Percentiles rank a stretch among this genome's conserved stretches.
phyloP scores from a whole-genome alignment of 1,140 invertebrate genomes.

The Lepidostoma basale region DNA sequence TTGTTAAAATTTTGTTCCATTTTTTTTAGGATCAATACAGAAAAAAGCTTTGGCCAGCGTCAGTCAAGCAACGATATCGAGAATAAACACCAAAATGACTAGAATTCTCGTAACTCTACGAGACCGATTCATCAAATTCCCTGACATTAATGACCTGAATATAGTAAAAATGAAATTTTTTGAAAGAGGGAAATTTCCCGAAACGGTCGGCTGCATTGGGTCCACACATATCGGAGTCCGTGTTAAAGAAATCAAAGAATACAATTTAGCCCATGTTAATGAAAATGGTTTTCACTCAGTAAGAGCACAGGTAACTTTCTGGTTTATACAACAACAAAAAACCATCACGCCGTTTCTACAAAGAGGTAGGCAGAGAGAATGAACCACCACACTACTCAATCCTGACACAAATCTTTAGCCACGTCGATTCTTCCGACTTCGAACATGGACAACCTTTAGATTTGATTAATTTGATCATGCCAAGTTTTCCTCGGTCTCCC shows the following conservation, averaged over 20 bases:
- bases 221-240: slow-evolving; percentile 39
- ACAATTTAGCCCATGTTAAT: slow-evolving; percentile 38
- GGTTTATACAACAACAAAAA: too few relatives aligned
- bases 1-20: background rate
- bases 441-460: too few relatives aligned
- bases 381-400: too few relatives aligned
- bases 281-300: slow-evolving; percentile 44
- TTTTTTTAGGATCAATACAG: slow-evolving; percentile 37
- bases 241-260: slow-evolving; percentile 40
- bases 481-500: too few relatives aligned
- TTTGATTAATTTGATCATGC: too few relatives aligned
- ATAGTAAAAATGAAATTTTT: slow-evolving; percentile 36
- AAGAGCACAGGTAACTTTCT: slow-evolving; percentile 31
- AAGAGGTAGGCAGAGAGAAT: too few relatives aligned
- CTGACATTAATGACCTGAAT: slow-evolving; percentile 29
- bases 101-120: slow-evolving; percentile 35
- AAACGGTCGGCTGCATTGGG: slow-evolving; percentile 39
- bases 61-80: slow-evolving; percentile 39
- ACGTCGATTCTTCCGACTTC: too few relatives aligned
- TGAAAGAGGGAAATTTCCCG: slow-evolving; percentile 40
- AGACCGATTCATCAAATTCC: slow-evolving; percentile 37
- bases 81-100: slow-evolving; percentile 39
- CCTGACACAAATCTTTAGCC: too few relatives aligned
- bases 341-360: too few relatives aligned
- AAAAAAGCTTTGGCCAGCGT: slow-evolving; percentile 41